Evolutionary conservation across 2,888 invertebrate species (phyloP).

Genomic region (Macrosiphum euphorbiae): DNA sequence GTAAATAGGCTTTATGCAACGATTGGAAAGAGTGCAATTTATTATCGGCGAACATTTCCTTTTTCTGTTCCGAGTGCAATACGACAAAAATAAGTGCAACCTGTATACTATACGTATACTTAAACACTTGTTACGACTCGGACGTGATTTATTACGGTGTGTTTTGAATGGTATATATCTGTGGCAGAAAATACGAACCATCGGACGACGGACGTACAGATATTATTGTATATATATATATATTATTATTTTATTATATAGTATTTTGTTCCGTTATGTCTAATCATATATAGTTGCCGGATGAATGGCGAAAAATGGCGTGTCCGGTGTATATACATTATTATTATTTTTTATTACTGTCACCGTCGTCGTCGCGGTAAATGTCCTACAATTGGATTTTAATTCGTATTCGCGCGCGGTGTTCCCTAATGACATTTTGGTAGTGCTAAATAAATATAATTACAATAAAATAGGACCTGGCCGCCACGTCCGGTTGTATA

Average conservation of each 20-base stretch:
- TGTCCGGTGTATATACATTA: background rate
- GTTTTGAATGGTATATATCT: background rate
- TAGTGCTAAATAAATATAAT: background rate
- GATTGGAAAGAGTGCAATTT: background rate
- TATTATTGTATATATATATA: background rate
- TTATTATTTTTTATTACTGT: background rate
- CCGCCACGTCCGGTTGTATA: background rate
- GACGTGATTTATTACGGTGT: background rate
- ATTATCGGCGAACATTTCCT: background rate
- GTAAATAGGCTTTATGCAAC: background rate
- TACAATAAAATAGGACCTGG: background rate
- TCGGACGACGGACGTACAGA: background rate
- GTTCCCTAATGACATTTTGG: background rate
- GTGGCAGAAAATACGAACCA: background rate
- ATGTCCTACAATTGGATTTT: background rate
- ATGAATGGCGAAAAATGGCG: conserved; percentile 12
- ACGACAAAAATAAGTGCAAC: background rate
- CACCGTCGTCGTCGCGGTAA: background rate
- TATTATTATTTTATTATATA: conserved; percentile 9
- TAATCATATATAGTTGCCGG: background rate
- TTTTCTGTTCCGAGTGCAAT: background rate
- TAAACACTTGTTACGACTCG: background rate
- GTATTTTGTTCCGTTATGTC: background rate
- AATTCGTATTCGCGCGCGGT: background rate
- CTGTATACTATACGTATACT: background rate